These are phyloP conservation scores for Armadillidium nasatum DNA, from an alignment of 1,140 invertebrate genomes.

Conservation along the genomic window DNA sequence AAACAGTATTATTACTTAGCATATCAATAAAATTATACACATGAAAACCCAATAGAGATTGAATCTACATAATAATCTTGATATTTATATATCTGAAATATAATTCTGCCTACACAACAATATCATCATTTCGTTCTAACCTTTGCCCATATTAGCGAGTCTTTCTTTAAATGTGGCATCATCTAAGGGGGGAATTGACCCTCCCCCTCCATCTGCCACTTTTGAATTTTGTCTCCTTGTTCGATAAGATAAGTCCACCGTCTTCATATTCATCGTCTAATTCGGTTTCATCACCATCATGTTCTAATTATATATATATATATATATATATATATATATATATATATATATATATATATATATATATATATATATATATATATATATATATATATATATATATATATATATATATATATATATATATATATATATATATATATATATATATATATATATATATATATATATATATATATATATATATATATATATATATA, in stretches of 20 bases:
- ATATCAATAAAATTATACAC: too few species aligned
- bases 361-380: conserved; percentile 1
- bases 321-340: too few species aligned
- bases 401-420: background rate
- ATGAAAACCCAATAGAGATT: too few species aligned
- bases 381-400: conserved; percentile 9
- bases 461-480: conserved; percentile 1
- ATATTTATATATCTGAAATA: too few species aligned
- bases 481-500: background rate
- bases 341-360: too few species aligned
- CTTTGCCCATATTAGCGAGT: conserved; percentile 45
- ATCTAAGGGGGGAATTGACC: conserved; percentile 35
- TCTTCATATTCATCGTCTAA: conserved; percentile 32
- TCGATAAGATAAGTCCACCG: conserved; percentile 24
- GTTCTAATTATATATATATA: background rate
- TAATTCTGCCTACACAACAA: too few species aligned
- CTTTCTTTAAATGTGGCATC: conserved; percentile 43
- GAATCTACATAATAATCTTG: too few species aligned
- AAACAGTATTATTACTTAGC: too few species aligned
- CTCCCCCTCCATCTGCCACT: conserved; percentile 29
- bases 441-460: conserved; percentile 11
- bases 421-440: conserved; percentile 11
- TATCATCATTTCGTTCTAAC: conserved; percentile 13
- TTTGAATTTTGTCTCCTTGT: conserved; percentile 28
- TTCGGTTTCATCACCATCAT: conserved; percentile 9